Conservation (phyloP, 2,113 vertebrate species). For the Corvus hawaiiensis region DNA sequence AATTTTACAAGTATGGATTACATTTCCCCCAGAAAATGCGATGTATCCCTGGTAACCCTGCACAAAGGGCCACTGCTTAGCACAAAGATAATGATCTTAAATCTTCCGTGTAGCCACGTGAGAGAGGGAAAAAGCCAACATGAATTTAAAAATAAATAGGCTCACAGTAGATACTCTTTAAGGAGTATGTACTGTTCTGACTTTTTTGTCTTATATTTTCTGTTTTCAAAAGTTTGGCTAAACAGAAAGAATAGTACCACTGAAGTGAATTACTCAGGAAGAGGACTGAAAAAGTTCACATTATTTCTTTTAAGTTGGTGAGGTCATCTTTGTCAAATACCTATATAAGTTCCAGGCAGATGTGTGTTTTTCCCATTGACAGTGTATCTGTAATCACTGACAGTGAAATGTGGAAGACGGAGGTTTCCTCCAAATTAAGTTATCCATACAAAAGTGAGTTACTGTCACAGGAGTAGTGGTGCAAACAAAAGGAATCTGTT, state of each 20-base stretch:
- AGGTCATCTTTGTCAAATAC: not conserved
- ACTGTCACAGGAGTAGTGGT: not conserved
- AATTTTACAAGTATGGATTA: not conserved
- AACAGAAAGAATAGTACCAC: not conserved
- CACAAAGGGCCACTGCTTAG: not conserved
- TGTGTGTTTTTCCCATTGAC: accelerated
- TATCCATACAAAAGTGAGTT: not conserved
- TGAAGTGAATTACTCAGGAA: not conserved
- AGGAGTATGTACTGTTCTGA: not conserved
- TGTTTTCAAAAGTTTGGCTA: not conserved
- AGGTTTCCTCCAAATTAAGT: not conserved
- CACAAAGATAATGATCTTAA: not conserved
- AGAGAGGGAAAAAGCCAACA: not conserved
- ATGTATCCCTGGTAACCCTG: not conserved
- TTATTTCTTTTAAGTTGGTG: not conserved
- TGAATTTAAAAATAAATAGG: not conserved
- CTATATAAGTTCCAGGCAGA: not conserved
- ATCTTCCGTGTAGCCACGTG: not conserved
- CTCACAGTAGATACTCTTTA: not conserved
- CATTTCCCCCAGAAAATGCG: not conserved
- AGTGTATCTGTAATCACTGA: not conserved
- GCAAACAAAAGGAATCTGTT: not conserved
- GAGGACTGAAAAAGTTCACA: not conserved
- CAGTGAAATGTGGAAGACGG: not conserved
- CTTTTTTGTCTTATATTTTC: not conserved